Evolutionary conservation across 1,140 invertebrate species (phyloP).

Genomic region (Arctopsyche grandis): DNA sequence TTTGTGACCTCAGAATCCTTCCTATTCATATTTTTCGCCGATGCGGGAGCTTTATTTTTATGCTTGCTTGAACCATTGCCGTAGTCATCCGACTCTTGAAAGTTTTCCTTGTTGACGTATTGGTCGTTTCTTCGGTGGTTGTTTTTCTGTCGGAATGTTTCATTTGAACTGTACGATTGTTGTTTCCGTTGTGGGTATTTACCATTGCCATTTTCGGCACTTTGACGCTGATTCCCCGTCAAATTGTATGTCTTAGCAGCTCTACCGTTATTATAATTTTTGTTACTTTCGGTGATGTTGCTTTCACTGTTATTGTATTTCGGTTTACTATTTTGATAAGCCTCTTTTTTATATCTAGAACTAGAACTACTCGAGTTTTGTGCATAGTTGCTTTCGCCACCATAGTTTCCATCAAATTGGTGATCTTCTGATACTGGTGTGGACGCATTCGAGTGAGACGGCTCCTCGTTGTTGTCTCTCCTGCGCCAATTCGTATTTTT

Average conservation of each 20-base stretch:
- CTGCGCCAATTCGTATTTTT: slow-evolving; percentile 48
- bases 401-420: background rate
- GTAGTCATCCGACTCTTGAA: background rate
- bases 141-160: slow-evolving; percentile 40
- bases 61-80: background rate
- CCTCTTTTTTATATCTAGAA: slow-evolving; percentile 1
- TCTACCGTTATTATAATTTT: slow-evolving; percentile 2
- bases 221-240: background rate
- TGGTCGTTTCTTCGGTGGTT: slow-evolving; percentile 9
- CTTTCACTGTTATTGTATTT: background rate
- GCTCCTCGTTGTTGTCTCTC: slow-evolving; percentile 25
- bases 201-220: background rate
- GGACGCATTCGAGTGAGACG: background rate
- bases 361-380: background rate
- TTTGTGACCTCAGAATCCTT: background rate
- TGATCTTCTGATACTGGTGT: background rate
- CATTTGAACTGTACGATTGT: slow-evolving; percentile 32
- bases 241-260: slow-evolving; percentile 1
- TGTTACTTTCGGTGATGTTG: background rate
- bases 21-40: background rate
- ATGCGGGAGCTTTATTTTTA: background rate
- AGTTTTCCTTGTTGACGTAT: slow-evolving; percentile 13
- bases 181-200: slow-evolving; percentile 15
- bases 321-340: background rate
- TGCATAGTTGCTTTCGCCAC: background rate